Evolutionary conservation across 37 sponge, comb jelly and placozoan species (phyloP).

Genomic region (Ianthella basta): DNA sequence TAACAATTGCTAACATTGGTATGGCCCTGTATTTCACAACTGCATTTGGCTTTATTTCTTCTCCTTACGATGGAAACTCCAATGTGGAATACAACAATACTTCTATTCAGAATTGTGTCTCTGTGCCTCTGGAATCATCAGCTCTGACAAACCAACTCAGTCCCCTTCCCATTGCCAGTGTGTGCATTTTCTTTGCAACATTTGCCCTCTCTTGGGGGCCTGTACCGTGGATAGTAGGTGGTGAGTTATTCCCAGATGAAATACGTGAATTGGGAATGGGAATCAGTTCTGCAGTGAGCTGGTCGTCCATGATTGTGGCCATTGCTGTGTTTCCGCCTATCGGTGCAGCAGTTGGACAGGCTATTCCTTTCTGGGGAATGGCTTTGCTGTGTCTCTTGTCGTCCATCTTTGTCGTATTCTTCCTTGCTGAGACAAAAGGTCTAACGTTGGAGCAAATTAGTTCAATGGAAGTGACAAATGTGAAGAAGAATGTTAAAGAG

Average conservation of each 20-base stretch:
- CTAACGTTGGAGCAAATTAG: constrained; percentile 46
- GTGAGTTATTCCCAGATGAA: constrained; percentile 43
- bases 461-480: background rate
- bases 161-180: constrained; percentile 30
- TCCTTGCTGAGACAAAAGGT: constrained; percentile 75
- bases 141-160: background rate
- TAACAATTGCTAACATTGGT: constrained; percentile 44
- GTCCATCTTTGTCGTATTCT: constrained; percentile 47
- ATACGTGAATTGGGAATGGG: constrained; percentile 35
- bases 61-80: no score
- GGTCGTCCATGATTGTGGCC: background rate
- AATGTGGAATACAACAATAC: background rate
- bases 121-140: no score
- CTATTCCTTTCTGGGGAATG: constrained; percentile 38
- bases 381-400: constrained; percentile 25
- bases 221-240: constrained; percentile 52
- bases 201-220: constrained; percentile 71
- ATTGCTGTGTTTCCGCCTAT: constrained; percentile 18
- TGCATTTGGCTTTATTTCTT: background rate
- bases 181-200: constrained; percentile 33
- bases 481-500: constrained; percentile 9
- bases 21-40: constrained; percentile 45
- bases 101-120: background rate
- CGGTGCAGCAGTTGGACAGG: background rate
- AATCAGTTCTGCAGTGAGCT: constrained; percentile 31